A percentile compares a stretch with the other conserved stretches of the same genome.
phyloP scores from a whole-genome alignment of 2,888 invertebrate species.

The Rhagium mordax region DNA sequence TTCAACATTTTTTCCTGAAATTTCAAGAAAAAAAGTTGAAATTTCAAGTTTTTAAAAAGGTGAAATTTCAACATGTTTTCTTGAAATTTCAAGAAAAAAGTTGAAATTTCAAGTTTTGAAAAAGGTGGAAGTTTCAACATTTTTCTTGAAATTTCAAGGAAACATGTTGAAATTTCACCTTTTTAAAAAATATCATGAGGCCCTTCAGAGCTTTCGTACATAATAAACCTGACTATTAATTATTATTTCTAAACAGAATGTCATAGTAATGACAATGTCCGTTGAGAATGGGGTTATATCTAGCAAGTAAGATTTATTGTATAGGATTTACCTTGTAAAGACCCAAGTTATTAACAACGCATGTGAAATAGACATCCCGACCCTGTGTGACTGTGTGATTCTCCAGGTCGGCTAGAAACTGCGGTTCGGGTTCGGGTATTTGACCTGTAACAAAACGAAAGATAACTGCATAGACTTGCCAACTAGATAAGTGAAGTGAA shows the following conservation, averaged over 20 bases:
- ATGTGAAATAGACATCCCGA: conserved; percentile 90
- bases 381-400: conserved; percentile 92
- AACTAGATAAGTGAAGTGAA: conserved; percentile 68
- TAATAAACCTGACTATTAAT: conserved; percentile 12
- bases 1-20: too few relatives aligned
- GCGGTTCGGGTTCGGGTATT: conserved; percentile 79
- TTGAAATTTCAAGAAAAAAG: too few relatives aligned
- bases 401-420: conserved; percentile 87
- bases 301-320: conserved; percentile 32
- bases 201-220: too few relatives aligned
- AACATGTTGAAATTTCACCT: too few relatives aligned
- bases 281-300: conserved; percentile 24
- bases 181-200: too few relatives aligned
- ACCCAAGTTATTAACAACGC: conserved; percentile 91
- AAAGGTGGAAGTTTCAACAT: too few relatives aligned
- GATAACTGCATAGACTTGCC: conserved; percentile 64
- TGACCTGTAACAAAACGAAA: conserved; percentile 71
- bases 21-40: too few relatives aligned
- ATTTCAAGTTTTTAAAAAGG: too few relatives aligned
- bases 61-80: too few relatives aligned
- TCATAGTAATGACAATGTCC: conserved; percentile 20
- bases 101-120: too few relatives aligned
- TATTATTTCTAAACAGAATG: conserved; percentile 22
- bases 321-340: conserved; percentile 81
- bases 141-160: too few relatives aligned